Base-by-base conservation (phyloP, 2,113 vertebrate genomes). In the Cyphomyrus discorhynchus region DNA sequence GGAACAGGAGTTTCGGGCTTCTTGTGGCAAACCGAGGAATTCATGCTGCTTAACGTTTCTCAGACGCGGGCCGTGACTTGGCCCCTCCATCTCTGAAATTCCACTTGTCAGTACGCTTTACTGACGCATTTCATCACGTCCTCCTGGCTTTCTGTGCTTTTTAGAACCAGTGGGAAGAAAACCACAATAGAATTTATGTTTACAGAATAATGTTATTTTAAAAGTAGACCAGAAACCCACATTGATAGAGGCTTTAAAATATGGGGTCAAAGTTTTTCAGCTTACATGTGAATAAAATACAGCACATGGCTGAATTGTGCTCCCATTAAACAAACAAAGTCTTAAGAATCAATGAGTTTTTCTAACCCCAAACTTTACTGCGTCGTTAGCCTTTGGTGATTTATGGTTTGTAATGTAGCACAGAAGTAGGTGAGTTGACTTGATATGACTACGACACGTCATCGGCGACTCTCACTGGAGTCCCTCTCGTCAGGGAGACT, bases 191-290 rank as follows among this genome's bases (percentile, higher is more conserved):
- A 42, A 80, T 80, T 80, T 80, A 80, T 80, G 35, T 42, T 42
- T 42, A 80, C 31, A 80, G 74, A 80, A 80, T 80, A 80, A 80
- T 80, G 35, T 80, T 80, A 80, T 80, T 80, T 80, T 80, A 80
- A 80, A 35, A 80, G 74, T 19, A 80, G 74, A 80, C 74, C 35
- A 80, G 74, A 42, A 80, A 70, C 27, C 74, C 74, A 80, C 35
- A 80, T 6, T 80, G 13, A 80, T 15, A 19, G 31, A 80, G 74
- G 35, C 74, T 19, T 80, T 42, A 80, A 31, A 17, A 80, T 80
- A 42, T 42, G 35, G 31, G 74, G 74, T 42, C 35, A 42, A 80
- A 21, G 74, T 80, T 19, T 42, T 80, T 80, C 74, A 80, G 5
- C 74, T 19, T 80, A 6, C 13, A 42, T 42, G 13, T 5, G 6